Conservation (phyloP, 92 coral and sea anemone species). For the Heliopora coerulea region DNA sequence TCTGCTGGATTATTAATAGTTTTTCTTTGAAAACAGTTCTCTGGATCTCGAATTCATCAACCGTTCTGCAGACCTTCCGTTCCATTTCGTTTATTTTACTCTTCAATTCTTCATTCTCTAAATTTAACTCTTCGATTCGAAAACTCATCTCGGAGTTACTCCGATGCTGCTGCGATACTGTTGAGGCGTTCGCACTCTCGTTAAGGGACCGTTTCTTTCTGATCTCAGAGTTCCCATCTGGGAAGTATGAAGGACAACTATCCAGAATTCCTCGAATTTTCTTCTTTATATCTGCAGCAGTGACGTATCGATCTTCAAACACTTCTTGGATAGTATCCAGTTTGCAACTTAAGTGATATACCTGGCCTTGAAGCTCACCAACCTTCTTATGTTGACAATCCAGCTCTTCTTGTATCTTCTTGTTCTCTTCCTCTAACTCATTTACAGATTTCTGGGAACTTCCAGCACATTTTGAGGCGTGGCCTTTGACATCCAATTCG, state of each 20-base stretch:
- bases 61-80: constrained; percentile 19
- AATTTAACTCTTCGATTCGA: constrained; percentile 16
- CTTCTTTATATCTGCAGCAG: constrained; percentile 8
- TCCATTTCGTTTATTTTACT: constrained; percentile 13
- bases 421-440: constrained; percentile 53
- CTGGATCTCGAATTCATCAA: constrained; percentile 26
- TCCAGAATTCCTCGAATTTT: background rate
- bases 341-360: constrained; percentile 54
- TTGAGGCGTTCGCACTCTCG: background rate
- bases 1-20: background rate
- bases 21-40: constrained; percentile 26
- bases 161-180: background rate
- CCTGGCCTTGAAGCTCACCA: constrained; percentile 53
- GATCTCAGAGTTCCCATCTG: background rate
- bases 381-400: constrained; percentile 52
- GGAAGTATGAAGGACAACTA: background rate
- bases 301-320: background rate
- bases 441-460: constrained; percentile 4
- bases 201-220: background rate
- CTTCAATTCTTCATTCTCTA: constrained; percentile 28
- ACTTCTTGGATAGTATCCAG: constrained; percentile 31
- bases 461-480: background rate
- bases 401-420: constrained; percentile 43
- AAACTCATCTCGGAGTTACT: constrained; percentile 27
- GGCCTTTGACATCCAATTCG: background rate